phyloP scores from a whole-genome alignment of 2,797 vertebrate genomes.

The Emys orbicularis region DNA sequence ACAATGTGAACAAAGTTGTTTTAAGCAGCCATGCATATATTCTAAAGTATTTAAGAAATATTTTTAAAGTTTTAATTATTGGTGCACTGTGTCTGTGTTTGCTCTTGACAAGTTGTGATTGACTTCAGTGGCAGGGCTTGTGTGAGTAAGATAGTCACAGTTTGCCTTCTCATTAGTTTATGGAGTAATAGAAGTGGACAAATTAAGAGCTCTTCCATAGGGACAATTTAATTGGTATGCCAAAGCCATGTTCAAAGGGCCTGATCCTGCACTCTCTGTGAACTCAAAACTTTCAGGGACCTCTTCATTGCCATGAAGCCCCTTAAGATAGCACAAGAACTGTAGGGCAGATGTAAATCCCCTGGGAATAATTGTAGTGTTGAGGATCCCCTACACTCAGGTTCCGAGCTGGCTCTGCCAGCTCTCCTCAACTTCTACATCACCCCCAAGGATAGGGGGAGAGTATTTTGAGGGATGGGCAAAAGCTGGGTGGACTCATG shows the following conservation, averaged over 20 bases:
- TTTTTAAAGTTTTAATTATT: not conserved
- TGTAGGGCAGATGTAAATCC: not conserved
- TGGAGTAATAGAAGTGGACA: not conserved
- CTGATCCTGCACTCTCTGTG: not conserved
- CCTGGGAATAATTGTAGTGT: not conserved
- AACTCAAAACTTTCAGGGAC: not conserved
- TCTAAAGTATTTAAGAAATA: not conserved
- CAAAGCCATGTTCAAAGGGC: not conserved
- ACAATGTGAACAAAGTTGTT: not conserved
- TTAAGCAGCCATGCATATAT: conserved; percentile 28
- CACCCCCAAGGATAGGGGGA: not conserved
- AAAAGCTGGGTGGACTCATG: not conserved
- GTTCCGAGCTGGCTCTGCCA: not conserved
- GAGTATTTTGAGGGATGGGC: not conserved
- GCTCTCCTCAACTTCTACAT: not conserved
- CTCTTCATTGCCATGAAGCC: accelerated
- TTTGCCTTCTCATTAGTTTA: not conserved
- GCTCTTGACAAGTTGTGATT: not conserved
- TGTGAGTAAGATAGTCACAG: not conserved
- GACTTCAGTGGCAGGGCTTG: not conserved
- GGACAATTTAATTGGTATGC: not conserved
- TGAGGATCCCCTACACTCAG: not conserved
- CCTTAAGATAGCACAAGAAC: not conserved
- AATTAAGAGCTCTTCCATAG: accelerated
- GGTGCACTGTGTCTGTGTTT: not conserved